phyloP scores from a whole-genome alignment of 1,140 invertebrate genomes.

The Eueides isabella region DNA sequence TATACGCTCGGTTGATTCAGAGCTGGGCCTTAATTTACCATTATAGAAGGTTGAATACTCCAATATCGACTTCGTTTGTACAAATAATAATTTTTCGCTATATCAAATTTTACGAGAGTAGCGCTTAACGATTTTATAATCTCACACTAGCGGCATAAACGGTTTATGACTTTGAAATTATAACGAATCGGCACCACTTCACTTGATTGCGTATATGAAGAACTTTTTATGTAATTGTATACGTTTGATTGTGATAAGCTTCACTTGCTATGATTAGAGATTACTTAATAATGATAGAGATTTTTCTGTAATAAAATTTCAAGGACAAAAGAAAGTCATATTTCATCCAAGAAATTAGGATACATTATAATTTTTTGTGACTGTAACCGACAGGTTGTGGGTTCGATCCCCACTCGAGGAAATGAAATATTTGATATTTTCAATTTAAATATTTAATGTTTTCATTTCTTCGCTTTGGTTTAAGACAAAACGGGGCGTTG shows the following conservation, averaged over 20 bases:
- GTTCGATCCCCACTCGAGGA: too few species aligned
- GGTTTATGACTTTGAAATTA: conserved; percentile 58
- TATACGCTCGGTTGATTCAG: conserved; percentile 77
- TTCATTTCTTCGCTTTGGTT: too few species aligned
- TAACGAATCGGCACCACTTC: conserved; percentile 49
- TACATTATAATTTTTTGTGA: background rate
- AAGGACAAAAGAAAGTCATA: background rate
- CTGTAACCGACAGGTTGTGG: too few species aligned
- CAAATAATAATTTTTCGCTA: conserved; percentile 67
- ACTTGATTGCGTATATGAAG: conserved; percentile 44
- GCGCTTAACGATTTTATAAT: conserved; percentile 61
- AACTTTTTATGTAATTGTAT: conserved; percentile 33
- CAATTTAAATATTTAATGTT: too few species aligned
- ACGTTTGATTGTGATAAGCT: conserved; percentile 37
- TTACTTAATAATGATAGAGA: background rate
- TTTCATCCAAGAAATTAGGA: background rate
- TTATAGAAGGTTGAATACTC: conserved; percentile 71
- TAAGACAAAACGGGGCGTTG: too few species aligned
- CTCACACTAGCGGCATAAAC: conserved; percentile 52
- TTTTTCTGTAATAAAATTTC: background rate
- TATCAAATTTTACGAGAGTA: conserved; percentile 65
- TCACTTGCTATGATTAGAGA: background rate
- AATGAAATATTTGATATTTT: too few species aligned
- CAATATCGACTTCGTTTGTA: conserved; percentile 58
- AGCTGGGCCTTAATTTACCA: conserved; percentile 76